Evolutionary conservation across 2,113 vertebrate genomes (phyloP), one percentile per base, ranked within the genome.

Genomic region (Elephantulus edwardii): DNA sequence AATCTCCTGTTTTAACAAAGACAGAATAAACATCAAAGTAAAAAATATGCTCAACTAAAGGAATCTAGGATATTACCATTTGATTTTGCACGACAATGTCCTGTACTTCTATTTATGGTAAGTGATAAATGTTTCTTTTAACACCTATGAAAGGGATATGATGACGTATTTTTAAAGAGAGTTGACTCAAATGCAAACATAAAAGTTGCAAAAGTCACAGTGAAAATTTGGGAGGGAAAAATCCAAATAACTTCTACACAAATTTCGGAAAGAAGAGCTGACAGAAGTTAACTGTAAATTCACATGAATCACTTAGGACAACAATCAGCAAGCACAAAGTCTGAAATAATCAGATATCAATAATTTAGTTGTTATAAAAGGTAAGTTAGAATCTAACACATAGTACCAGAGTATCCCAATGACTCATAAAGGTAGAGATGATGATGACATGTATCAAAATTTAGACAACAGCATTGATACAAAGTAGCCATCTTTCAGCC

Each of bases 371-470:
- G 98, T 98, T 80, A 98, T 98, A 95, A 99, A 99, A 95, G 98
- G 98, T 86, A 98, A 99, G 75, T 98, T 98, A 48, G 98, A 98
- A 81, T 98, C 98, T 87, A 99, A 98, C 95, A 98, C 98, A 98
- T 98, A 98, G 97, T 98, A 98, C 89, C 98, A 98, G 93, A 97
- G 98, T 85, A 98, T 98, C 96, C 98, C 98, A 4, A 98, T 98
- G 22, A 94, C 98, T 93, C 98, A 98, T 93, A 98, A 98, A 96
- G 99, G 98, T 0, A 98, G 98, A 13, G 98, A 98, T 14, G 98
- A 98, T 14, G 98, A 98, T 91, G 99, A 99, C 96, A 94, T 99
- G 98, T 94, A 99, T 98, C 95, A 99, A 96, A 98, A 99, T 88
- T 94, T 98, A 96, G 98, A 99, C 94, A 99, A 99, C 96, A 98